Base-by-base conservation (phyloP, 1,140 invertebrate species). In the Nixonia krombeini region DNA sequence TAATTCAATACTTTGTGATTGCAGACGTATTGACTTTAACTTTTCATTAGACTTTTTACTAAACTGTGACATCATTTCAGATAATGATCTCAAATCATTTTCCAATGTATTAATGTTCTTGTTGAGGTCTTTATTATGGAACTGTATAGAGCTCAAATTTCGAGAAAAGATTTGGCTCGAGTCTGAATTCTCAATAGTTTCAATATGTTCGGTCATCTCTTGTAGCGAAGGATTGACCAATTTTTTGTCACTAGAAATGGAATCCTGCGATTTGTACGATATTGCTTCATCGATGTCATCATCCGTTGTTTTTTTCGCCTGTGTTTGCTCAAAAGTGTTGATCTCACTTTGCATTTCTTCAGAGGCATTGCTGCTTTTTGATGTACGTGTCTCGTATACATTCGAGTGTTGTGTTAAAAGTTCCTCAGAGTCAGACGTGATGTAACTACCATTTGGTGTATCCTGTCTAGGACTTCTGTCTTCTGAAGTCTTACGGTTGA, bases 61-160 rank as follows among this genome's bases (percentile, higher is more conserved):
- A 29, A 83, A 78, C 3, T 76, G 74, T 0, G 73, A 78, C 80
- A 85, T 83, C 71, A 85, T 80, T 40, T 85, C 80, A 1, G 80
- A 80, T 4, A 85, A 70, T 4, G 73, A 78, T 41, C 74, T 81
- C 0, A 85, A 28, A 25, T 84, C 83, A 26, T 83, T 84, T 51
- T 84, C 82, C 0, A 85, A 47, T 3, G 72, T 81, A 28, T 72
- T 81, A 51, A 85, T 85, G 31, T 85, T 79, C 16, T 85, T 75
- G 35, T 72, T 80, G 4, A 82, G 47, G 26, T 82, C 82, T 29
- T 84, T 80, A 42, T 84, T 84, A 38, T 81, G 79, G 10, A 83
- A 38, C 1, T 80, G 74, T 18, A 83, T 62, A 10, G 67, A 74
- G 23, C 78, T 73, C 7, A 80, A 41, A 29, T 80, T 80, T 31